A percentile compares a stretch with the other conserved stretches of the same genome.
These are phyloP conservation scores for Callyntrura guangdongensis DNA, from an alignment of 2,888 invertebrate species.

Conservation along the genomic window DNA sequence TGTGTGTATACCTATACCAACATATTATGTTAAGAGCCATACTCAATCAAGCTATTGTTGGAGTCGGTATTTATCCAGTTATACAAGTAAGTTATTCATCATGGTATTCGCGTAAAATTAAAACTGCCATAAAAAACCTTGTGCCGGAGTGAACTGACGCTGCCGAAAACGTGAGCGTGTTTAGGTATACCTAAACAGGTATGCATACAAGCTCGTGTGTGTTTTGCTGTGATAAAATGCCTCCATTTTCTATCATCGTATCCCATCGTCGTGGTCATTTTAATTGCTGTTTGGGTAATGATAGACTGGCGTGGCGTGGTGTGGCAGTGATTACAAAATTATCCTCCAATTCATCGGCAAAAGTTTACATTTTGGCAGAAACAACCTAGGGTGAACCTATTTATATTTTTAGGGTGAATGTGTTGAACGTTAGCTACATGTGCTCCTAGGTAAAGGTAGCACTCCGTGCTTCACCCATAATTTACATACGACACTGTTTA, in stretches of 20 bases:
- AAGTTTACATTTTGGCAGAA: slow-evolving; percentile 1
- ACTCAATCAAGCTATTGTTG: too few species aligned
- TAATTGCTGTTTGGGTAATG: slow-evolving; percentile 32
- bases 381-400: not conserved
- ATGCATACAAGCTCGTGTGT: not conserved
- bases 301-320: not conserved
- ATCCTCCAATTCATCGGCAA: slow-evolving; percentile 39
- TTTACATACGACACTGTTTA: not conserved
- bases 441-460: too few species aligned
- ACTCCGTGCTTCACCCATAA: not conserved
- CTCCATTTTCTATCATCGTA: not conserved
- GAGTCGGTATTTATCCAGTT: too few species aligned
- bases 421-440: too few species aligned
- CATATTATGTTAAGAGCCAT: too few species aligned
- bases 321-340: slow-evolving; percentile 41
- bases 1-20: too few species aligned
- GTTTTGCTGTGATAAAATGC: slow-evolving; percentile 47
- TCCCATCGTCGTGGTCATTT: slow-evolving; percentile 42
- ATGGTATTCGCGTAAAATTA: not conserved
- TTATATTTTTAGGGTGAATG: not conserved
- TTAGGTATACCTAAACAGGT: not conserved
- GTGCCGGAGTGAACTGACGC: not conserved
- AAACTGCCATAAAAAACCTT: not conserved
- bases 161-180: not conserved
- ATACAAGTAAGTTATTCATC: not conserved